Evolutionary conservation across 2,113 vertebrate genomes (phyloP).

Genomic region (Daboia siamensis): DNA sequence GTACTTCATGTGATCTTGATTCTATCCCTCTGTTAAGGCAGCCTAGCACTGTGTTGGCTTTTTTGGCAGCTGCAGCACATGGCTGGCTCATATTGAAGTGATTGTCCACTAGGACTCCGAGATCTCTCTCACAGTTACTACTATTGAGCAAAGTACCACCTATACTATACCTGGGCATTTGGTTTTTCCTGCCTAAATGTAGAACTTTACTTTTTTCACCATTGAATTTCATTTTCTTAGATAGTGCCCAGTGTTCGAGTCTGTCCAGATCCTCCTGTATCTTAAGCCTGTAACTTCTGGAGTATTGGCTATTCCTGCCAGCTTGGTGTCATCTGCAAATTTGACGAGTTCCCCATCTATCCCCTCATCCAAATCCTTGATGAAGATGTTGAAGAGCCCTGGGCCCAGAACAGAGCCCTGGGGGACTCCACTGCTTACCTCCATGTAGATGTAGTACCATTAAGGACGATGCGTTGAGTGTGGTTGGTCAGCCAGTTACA

Average conservation of each 20-base stretch:
- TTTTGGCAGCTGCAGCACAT: not conserved
- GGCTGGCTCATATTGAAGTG: not conserved
- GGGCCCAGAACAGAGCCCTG: not conserved
- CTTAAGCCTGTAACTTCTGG: too few species aligned
- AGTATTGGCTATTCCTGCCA: not conserved
- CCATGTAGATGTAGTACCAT: not conserved
- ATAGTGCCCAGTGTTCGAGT: not conserved
- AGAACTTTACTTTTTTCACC: not conserved
- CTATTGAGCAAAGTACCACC: not conserved
- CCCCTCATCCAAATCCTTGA: accelerated
- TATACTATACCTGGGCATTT: too few species aligned
- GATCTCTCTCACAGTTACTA: too few species aligned
- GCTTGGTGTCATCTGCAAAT: not conserved
- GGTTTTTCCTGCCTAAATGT: too few species aligned
- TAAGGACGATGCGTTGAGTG: not conserved
- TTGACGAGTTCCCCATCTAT: not conserved
- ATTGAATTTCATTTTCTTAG: not conserved
- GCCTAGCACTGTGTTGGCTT: not conserved
- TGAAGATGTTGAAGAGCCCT: not conserved
- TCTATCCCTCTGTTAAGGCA: not conserved
- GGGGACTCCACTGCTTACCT: not conserved
- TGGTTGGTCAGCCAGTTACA: not conserved
- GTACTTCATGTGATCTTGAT: not conserved
- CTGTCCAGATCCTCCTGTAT: not conserved
- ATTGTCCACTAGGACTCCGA: not conserved